phyloP scores from a whole-genome alignment of 2,888 invertebrate genomes.

The Chorisops tibialis region DNA sequence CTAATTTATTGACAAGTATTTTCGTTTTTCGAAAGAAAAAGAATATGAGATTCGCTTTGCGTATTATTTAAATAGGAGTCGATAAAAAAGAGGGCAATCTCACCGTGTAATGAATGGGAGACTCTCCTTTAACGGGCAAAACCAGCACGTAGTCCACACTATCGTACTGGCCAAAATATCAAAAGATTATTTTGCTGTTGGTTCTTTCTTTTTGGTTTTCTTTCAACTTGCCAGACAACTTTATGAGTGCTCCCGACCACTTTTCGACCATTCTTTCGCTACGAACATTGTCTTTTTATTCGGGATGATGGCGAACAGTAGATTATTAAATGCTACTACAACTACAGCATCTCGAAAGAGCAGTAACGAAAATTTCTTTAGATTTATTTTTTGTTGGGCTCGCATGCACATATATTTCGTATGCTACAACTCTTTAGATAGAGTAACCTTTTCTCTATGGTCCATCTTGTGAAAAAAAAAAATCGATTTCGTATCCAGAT shows the following conservation, averaged over 20 bases:
- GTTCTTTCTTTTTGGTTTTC: constrained; percentile 22
- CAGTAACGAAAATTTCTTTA: neutral
- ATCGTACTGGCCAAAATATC: neutral
- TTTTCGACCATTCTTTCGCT: constrained; percentile 23
- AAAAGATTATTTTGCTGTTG: constrained; percentile 21
- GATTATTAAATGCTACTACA: constrained; percentile 5
- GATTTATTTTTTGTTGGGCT: neutral
- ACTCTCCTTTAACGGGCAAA: neutral
- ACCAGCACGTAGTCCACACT: neutral
- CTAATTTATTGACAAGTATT: constrained; percentile 26
- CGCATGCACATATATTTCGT: neutral
- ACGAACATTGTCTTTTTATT: constrained; percentile 11
- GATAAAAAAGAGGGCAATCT: constrained; percentile 20
- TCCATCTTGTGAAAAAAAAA: too few relatives aligned
- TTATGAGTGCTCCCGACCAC: constrained; percentile 37
- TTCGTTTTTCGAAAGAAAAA: constrained; percentile 11
- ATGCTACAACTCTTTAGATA: neutral
- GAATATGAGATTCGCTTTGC: constrained; percentile 22
- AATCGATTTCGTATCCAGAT: too few relatives aligned
- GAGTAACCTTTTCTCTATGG: too few relatives aligned
- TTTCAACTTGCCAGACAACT: constrained; percentile 41
- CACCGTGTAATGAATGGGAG: constrained; percentile 13
- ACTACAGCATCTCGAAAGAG: neutral
- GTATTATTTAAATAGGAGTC: constrained; percentile 25
- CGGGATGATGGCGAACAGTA: neutral